Evolutionary conservation across 2,797 vertebrate genomes (phyloP), one percentile per base, ranked within the genome.

Genomic region (Melanotaenia maccullochi): DNA sequence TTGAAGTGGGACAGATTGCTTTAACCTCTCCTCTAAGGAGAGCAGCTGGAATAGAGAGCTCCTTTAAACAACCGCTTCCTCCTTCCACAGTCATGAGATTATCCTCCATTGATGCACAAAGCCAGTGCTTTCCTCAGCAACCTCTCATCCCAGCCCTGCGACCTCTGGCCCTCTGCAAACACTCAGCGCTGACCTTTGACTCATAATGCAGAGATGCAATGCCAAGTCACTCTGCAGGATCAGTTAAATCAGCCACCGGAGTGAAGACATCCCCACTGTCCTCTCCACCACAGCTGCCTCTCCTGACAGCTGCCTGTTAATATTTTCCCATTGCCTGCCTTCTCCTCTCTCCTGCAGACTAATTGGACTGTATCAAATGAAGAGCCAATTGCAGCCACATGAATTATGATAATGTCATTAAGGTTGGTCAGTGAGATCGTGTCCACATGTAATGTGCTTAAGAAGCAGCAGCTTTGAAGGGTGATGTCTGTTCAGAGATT

Each of bases 1-100:
- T 90, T 94, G 90, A 93, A 94, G 90, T 92, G 91, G 92, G 87
- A 90, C 92, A 92, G 92, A 93, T 94, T 93, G 91, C 90, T 94
- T 93, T 93, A 91, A 91, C 91, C 88, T 92, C 78, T 89, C 83
- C 79, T 87, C 90, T 85, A 86, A 90, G 84, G 80, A 87, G 84
- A 93, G 85, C 89, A 91, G 89, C 89, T 93, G 92, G 90, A 94
- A 93, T 90, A 92, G 89, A 92, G 91, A 92, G 88, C 90, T 92
- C 87, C 80, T 92, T 92, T 93, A 88, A 89, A 87, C 85, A 86
- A 85, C 82, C 69, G 77, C 87, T 92, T 93, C 91, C 92, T 93
- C 76, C 84, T 90, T 71, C 86, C 77, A 91, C 87, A 90, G 88
- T 92, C 90, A 90, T 89, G 87, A 90, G 93, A 94, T 94, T 93